Base-by-base conservation (phyloP, 1,140 invertebrate species). In the Diprion similis region DNA sequence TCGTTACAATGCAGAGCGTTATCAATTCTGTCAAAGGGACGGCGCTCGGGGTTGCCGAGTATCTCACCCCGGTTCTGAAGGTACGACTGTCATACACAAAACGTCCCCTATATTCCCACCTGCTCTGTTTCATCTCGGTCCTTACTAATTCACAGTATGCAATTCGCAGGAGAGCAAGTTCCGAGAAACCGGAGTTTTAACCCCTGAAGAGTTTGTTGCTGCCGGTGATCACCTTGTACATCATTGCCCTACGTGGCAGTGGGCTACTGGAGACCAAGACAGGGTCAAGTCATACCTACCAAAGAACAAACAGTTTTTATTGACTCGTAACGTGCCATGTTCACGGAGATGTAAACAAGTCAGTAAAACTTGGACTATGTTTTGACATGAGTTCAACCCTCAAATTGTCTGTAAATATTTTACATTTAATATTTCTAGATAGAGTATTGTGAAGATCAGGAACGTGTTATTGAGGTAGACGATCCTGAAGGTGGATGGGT, bases 181-280 rank as follows among this genome's bases (percentile, higher is more conserved):
- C 87, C 93, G 95, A 79, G 98, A 99, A 89, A 99, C 98, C 68
- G 98, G 98, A 64, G 97, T 99, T 0, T 87, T 99, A 10, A 99
- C 98, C n/a, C 95, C 95, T 0, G 94, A 96, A 83, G 94, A 99
- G 89, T 99, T 99, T 92, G 93, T 99, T 1, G 96, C 95, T 68
- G 98, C 98, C 71, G 99, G 99, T 7, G 99, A 99, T 87, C 98
- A 99, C 86, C 88, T 99, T 19, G 98, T 99, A 0, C 98, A 99
- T 89, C 98, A 99, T 86, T 99, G 98, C 87, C 98, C 99, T 0
- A 99, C 98, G 1, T 99, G 99, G 99, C 96, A 98, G 82, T 99
- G 99, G 99, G 93, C 96, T 4, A 90, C 92, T 24, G 97, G 97
- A 0, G 97, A 99, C 85, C 94, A 97, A 81, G 89, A 92, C 10